phyloP scores from a whole-genome alignment of 2,113 vertebrate genomes.

The Neoarius graeffei region DNA sequence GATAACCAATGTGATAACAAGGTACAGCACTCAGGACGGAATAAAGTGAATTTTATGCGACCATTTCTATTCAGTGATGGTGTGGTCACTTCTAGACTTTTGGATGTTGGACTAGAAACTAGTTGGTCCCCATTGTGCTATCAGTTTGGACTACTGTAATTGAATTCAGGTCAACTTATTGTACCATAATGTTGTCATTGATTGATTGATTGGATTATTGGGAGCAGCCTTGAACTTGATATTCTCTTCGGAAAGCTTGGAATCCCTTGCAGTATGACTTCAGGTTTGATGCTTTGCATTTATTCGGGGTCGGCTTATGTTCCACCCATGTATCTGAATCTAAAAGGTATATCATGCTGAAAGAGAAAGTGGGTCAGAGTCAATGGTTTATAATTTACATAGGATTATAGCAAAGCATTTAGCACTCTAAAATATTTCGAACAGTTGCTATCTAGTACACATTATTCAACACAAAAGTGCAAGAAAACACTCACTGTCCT shows the following conservation, averaged over 20 bases:
- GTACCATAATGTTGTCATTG: neutral
- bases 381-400: neutral
- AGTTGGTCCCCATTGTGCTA: neutral
- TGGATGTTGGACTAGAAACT: neutral
- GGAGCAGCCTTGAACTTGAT: constrained; percentile 64
- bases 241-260: constrained; percentile 51
- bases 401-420: neutral
- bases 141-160: neutral
- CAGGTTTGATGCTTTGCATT: constrained; percentile 48
- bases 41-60: neutral
- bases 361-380: constrained; percentile 19
- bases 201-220: constrained; percentile 49
- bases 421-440: neutral
- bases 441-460: neutral
- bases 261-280: neutral
- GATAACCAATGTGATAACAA: neutral
- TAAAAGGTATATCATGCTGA: constrained; percentile 72
- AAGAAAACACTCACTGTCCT: constrained; percentile 61
- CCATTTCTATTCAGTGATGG: neutral
- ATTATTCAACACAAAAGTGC: neutral
- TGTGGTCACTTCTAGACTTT: neutral
- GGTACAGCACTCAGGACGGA: neutral
- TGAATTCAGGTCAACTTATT: neutral
- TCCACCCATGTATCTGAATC: constrained; percentile 74
- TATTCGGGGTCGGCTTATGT: neutral